Percentiles rank a stretch among this genome's conserved stretches.
Conservation (phyloP, 2,113 vertebrate genomes). For the Apteryx owenii region DNA sequence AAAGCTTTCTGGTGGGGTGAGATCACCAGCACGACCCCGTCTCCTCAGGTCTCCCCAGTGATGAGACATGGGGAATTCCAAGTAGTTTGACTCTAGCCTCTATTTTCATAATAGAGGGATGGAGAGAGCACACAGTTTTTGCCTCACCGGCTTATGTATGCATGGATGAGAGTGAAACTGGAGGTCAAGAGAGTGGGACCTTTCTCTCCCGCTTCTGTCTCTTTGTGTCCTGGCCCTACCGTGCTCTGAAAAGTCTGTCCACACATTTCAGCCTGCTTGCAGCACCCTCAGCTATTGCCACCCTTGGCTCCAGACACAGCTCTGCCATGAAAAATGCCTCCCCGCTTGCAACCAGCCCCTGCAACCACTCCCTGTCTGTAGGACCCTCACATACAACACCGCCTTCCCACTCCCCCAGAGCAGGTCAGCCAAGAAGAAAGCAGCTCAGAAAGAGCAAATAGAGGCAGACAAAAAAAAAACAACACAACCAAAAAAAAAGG, state of each 20-base stretch:
- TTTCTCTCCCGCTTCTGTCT: background rate
- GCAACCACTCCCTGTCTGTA: background rate
- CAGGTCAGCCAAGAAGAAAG: background rate
- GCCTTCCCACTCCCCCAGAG: background rate
- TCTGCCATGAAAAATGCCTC: background rate
- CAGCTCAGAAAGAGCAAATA: background rate
- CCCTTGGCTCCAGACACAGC: background rate
- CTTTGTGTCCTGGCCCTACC: background rate
- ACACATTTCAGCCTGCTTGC: background rate
- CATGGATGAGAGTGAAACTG: background rate
- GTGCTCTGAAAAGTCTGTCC: background rate
- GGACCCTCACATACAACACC: background rate
- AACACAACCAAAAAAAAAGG: background rate
- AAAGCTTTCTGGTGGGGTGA: conserved; percentile 71
- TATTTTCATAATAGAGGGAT: conserved; percentile 14
- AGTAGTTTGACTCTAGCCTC: conserved; percentile 25
- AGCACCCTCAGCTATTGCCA: background rate
- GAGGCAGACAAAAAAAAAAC: background rate
- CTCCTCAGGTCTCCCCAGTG: conserved; percentile 63
- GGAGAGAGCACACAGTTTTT: background rate
- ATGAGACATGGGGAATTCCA: conserved; percentile 79
- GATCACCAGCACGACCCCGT: conserved; percentile 75
- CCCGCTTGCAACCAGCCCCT: background rate
- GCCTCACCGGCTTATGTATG: background rate
- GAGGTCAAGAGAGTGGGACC: background rate